Evolutionary conservation across 2,888 invertebrate species (phyloP).

Genomic region (Mythimna ferrago): DNA sequence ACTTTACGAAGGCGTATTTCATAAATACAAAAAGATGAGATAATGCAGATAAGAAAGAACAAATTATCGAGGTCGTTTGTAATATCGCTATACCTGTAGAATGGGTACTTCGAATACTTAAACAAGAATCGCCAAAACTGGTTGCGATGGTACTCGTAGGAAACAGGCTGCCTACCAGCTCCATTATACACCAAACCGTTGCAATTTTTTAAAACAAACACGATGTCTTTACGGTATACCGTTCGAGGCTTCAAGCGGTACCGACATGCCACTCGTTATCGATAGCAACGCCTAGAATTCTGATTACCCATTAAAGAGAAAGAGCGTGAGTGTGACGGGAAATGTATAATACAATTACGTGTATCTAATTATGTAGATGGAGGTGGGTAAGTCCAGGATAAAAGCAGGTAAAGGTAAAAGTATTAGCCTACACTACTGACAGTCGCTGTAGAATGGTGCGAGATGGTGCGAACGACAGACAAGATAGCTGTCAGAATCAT

Average conservation of each 20-base stretch:
- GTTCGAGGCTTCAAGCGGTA: slow-evolving; percentile 45
- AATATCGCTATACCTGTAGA: neutral
- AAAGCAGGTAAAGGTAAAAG: neutral
- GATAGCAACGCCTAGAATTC: slow-evolving; percentile 47
- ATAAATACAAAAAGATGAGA: slow-evolving; percentile 3
- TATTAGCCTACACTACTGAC: too few species aligned
- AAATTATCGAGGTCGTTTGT: neutral
- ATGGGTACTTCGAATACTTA: slow-evolving; percentile 8
- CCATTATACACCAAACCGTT: slow-evolving; percentile 36
- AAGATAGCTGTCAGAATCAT: too few species aligned
- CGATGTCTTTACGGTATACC: neutral
- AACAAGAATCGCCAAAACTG: slow-evolving; percentile 28
- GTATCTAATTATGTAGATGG: slow-evolving; percentile 34
- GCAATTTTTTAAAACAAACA: slow-evolving; percentile 39
- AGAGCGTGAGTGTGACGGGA: slow-evolving; percentile 43
- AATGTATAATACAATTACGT: slow-evolving; percentile 43
- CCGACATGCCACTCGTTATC: slow-evolving; percentile 43
- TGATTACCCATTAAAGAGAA: slow-evolving; percentile 50
- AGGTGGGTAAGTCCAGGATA: neutral
- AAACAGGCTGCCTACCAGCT: slow-evolving; percentile 35
- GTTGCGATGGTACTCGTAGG: slow-evolving; percentile 21
- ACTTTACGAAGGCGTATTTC: neutral
- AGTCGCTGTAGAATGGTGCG: too few species aligned
- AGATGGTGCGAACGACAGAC: too few species aligned
- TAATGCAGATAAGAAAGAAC: neutral